A percentile compares a stretch with the other conserved stretches of the same genome.
Evolutionary conservation across 2,113 vertebrate species (phyloP).

Genomic region (Edolisoma coerulescens): DNA sequence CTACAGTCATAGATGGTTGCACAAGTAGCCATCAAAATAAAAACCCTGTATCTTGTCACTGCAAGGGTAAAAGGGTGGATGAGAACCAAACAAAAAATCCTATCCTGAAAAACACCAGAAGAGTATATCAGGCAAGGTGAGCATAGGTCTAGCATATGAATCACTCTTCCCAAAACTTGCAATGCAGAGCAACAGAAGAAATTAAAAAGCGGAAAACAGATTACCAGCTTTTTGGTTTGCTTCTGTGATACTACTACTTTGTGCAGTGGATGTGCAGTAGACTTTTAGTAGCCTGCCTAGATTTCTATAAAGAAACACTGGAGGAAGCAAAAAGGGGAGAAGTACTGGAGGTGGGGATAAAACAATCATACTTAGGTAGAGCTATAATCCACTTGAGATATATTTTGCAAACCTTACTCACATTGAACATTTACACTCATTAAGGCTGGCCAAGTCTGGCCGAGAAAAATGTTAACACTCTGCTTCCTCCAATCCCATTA

Average conservation of each 20-base stretch:
- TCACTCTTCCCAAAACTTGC: neutral
- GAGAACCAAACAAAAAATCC: neutral
- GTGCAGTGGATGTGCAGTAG: neutral
- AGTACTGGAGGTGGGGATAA: neutral
- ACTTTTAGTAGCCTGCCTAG: neutral
- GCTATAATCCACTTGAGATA: neutral
- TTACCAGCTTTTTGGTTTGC: neutral
- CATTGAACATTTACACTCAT: neutral
- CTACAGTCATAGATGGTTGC: neutral
- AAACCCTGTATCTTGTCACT: neutral
- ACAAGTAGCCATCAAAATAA: neutral
- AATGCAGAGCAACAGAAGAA: neutral
- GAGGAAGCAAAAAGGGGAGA: neutral
- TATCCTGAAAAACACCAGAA: neutral
- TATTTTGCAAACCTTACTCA: neutral
- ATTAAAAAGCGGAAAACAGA: neutral
- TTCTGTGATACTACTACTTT: rapidly evolving
- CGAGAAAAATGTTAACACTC: neutral
- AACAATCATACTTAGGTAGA: neutral
- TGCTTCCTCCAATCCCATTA: neutral
- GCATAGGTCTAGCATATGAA: neutral
- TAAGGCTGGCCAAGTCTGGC: neutral
- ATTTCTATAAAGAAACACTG: neutral
- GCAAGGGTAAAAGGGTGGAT: neutral
- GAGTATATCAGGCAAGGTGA: neutral